Percentiles rank a stretch among this genome's conserved stretches.
Conservation (phyloP, 2,113 vertebrate genomes). For the Laterallus jamaicensis region DNA sequence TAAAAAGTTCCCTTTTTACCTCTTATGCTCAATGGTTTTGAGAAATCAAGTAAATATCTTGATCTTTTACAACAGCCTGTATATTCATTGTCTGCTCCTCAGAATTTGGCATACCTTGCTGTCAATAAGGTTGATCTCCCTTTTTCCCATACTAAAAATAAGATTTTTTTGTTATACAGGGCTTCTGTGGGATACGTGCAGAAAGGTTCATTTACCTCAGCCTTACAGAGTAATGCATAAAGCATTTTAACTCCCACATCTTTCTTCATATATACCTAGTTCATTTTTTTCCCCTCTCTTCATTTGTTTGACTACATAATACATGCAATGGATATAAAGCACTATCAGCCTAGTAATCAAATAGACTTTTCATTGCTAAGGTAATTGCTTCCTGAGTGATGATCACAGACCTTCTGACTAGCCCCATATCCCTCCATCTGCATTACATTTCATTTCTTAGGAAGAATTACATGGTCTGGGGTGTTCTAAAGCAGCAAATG, state of each 20-base stretch:
- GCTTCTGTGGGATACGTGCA: background rate
- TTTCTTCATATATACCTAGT: background rate
- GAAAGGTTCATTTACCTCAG: background rate
- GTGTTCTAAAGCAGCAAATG: background rate
- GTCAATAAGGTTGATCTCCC: background rate
- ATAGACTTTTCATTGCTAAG: background rate
- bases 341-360: slow-evolving; percentile 4
- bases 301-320: background rate
- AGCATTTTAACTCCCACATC: background rate
- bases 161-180: background rate
- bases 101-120: background rate
- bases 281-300: background rate
- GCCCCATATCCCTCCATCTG: background rate
- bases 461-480: background rate
- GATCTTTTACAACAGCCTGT: background rate
- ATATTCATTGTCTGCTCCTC: background rate
- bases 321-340: background rate
- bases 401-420: background rate
- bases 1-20: background rate
- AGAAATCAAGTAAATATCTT: background rate
- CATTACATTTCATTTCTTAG: background rate
- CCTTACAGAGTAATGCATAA: background rate
- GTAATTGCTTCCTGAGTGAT: slow-evolving; percentile 15
- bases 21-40: background rate
- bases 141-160: background rate